Evolutionary conservation across 2,888 invertebrate genomes (phyloP), one percentile per base, ranked within the genome.

Genomic region (Diachrysia chrysitis): DNA sequence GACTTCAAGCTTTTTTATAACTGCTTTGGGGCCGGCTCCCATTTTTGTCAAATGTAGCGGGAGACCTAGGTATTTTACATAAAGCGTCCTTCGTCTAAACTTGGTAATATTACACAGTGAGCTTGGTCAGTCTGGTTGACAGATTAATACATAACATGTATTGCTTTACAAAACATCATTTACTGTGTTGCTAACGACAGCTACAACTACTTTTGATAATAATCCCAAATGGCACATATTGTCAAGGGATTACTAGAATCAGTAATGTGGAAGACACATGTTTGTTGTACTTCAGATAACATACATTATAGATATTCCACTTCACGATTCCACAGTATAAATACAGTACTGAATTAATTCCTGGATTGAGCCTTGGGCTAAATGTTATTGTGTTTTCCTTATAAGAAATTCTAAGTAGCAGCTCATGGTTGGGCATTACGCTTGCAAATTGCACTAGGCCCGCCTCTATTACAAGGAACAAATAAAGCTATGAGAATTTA

Each of bases 351-450:
- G 42, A n/a, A n/a, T 42, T 42, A 42, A 42, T 42, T 42, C n/a
- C 42, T n/a, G 37, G 16, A 14, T 37, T 29, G 32, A 32, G n/a
- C 42, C 42, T n/a, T 4, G n/a, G 42, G 42, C 42, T 42, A 42
- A 42, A n/a, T 42, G 42, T n/a, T 37, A 16, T 37, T 37, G 37
- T 37, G 37, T 42, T 42, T 42, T n/a, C 42, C 42, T 42, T 42
- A 42, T 42, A n/a, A 16, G 42, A 42, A 42, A 6, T 42, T 42
- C 42, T 42, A 42, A 42, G 42, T 42, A 42, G 42, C n/a, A n/a
- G 1, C 5, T 42, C 37, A 37, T n/a, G 42, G 42, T 42, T 42
- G 4, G 14, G 37, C 10, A 37, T 37, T n/a, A n/a, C 42, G 42
- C n/a, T 42, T n/a, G 42, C 42, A n/a, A 42, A 42, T 42, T 42